Conservation (phyloP, 2,113 vertebrate genomes). For the Sinosuthora webbiana region DNA sequence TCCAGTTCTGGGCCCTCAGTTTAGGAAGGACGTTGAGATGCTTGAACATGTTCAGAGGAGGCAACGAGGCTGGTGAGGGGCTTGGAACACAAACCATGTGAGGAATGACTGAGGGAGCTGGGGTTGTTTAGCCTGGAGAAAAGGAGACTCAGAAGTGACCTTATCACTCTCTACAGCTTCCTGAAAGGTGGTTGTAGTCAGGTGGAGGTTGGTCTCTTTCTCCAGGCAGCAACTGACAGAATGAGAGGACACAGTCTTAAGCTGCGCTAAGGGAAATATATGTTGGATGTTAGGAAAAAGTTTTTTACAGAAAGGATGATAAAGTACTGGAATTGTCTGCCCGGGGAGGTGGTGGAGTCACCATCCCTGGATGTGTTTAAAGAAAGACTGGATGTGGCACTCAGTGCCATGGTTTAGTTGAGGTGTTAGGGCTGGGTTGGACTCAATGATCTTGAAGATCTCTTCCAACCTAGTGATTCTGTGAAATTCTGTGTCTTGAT, state of each 20-base stretch:
- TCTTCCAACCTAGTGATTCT: not conserved
- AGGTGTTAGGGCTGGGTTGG: not conserved
- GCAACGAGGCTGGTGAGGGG: not conserved
- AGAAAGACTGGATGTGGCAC: not conserved
- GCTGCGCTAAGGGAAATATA: too few species aligned
- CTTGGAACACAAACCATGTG: too few species aligned
- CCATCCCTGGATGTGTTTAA: not conserved
- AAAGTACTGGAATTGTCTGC: not conserved
- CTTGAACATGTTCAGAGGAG: rapidly evolving
- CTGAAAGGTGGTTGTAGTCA: not conserved
- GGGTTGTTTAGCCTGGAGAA: not conserved
- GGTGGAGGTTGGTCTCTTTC: not conserved
- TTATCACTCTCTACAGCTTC: not conserved
- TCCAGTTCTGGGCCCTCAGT: not conserved
- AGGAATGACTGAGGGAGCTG: not conserved
- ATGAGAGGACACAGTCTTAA: rapidly evolving
- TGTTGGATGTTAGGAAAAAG: not conserved
- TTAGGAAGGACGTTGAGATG: rapidly evolving
- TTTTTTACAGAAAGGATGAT: not conserved
- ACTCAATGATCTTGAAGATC: rapidly evolving
- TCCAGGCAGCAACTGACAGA: not conserved
- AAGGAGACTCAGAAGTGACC: not conserved
- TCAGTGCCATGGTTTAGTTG: rapidly evolving
- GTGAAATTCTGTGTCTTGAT: not conserved
- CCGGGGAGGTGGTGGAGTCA: too few species aligned